Evolutionary conservation across 2,888 invertebrate species (phyloP), one percentile per base, ranked within the genome.

Genomic region (Synergus itoensis): DNA sequence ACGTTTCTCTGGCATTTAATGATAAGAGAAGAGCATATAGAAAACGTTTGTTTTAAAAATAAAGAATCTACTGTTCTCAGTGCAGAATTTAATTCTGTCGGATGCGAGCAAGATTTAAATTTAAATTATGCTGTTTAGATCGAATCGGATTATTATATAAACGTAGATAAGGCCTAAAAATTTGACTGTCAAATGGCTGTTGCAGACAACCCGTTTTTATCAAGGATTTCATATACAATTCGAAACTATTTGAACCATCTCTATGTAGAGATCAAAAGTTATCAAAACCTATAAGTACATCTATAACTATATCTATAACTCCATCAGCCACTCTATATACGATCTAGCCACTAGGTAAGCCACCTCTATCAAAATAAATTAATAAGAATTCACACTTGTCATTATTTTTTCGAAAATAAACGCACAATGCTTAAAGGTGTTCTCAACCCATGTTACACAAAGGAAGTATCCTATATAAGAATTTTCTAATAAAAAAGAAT

Each of bases 131-230:
- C 12, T n/a, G 53, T n/a, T 53, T n/a, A 16, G 53, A 53, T 53
- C 53, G 53, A n/a, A 8, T 53, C n/a, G n/a, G n/a, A 53, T 53
- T 53, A 53, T 53, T 53, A 53, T 53, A 53, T 53, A 16, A n/a
- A 53, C n/a, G 8, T 53, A n/a, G n/a, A 53, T n/a, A n/a, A 53
- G n/a, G 53, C 8, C n/a, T 53, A 53, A 41, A 41, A 8, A 53
- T 53, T 53, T 53, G 53, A 53, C 53, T n/a, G 53, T 53, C 53
- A 53, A 53, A 53, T 53, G n/a, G 53, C 53, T 16, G 4, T 53
- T 53, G 53, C 53, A n/a, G 53, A 53, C 53, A 53, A 53, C n/a
- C n/a, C 53, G n/a, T 53, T 53, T 53, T 53, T 53, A 53, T 53
- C 53, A n/a, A 53, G n/a, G n/a, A 53, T 53, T 53, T 53, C n/a